Conservation (phyloP, 2,888 invertebrate genomes). For the Diploptera punctata region DNA sequence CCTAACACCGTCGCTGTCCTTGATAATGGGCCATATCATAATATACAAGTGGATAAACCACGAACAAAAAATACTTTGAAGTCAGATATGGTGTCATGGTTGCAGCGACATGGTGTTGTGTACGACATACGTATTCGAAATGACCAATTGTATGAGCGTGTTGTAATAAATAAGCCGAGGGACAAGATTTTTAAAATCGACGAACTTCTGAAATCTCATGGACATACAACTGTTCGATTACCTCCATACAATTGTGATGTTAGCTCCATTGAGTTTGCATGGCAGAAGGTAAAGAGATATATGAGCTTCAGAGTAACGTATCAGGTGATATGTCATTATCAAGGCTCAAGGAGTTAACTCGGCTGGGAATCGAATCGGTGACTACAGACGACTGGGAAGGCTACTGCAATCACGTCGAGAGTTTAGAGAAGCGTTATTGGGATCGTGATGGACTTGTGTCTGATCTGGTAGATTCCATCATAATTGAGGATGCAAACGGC, state of each 20-base stretch:
- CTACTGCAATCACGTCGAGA: too few species aligned
- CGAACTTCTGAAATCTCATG: neutral
- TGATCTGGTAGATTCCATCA: too few species aligned
- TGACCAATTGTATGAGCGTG: neutral
- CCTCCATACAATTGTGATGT: constrained; percentile 1
- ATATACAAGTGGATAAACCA: neutral
- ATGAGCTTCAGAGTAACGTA: neutral
- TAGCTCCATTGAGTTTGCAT: neutral
- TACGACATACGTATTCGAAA: neutral
- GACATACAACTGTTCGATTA: neutral
- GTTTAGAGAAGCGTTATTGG: too few species aligned
- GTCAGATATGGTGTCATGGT: neutral
- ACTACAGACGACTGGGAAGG: too few species aligned
- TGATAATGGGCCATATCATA: neutral
- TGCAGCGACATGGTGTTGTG: neutral
- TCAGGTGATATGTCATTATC: neutral
- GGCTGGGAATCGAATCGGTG: neutral
- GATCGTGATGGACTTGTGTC: too few species aligned
- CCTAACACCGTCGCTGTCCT: neutral
- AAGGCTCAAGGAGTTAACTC: neutral
- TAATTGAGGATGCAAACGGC: too few species aligned
- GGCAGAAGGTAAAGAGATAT: neutral
- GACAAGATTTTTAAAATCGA: constrained; percentile 8
- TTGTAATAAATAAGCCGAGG: neutral
- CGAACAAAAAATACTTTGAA: neutral